These are phyloP conservation scores for Athrips mouffetella DNA, from an alignment of 2,888 invertebrate species.

Conservation along the genomic window DNA sequence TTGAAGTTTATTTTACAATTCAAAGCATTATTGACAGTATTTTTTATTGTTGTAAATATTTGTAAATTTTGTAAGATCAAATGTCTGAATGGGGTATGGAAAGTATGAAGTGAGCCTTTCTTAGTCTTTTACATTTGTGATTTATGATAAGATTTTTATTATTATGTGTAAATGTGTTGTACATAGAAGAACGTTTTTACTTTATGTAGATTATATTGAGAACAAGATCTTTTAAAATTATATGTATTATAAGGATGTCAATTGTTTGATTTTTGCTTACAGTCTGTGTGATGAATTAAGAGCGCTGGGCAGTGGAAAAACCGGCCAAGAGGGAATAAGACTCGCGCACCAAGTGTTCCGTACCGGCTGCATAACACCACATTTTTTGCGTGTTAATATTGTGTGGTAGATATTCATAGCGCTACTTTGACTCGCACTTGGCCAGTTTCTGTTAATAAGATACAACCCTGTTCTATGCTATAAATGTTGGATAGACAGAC, in stretches of 20 bases:
- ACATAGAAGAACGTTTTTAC: constrained; percentile 59
- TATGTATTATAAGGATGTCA: constrained; percentile 51
- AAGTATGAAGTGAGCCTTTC: not conserved
- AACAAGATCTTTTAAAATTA: constrained; percentile 63
- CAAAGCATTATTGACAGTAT: constrained; percentile 7
- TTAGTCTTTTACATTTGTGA: constrained; percentile 37
- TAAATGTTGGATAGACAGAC: no score
- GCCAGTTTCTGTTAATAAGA: no score
- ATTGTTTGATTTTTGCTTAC: constrained; percentile 31
- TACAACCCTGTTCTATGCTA: no score
- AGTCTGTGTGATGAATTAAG: no score
- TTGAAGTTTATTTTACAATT: constrained; percentile 9
- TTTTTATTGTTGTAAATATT: constrained; percentile 35
- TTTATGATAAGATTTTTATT: no score
- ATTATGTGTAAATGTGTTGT: constrained; percentile 58
- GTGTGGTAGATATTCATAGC: no score
- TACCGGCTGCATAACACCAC: no score
- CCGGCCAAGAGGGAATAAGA: no score
- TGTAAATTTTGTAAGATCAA: constrained; percentile 33
- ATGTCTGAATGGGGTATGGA: constrained; percentile 15
- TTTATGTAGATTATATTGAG: constrained; percentile 61
- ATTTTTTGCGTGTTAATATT: no score
- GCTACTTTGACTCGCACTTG: no score
- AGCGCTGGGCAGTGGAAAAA: no score
- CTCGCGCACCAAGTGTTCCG: no score